phyloP scores from a whole-genome alignment of 2,113 vertebrate species.

The Lampris incognitus region DNA sequence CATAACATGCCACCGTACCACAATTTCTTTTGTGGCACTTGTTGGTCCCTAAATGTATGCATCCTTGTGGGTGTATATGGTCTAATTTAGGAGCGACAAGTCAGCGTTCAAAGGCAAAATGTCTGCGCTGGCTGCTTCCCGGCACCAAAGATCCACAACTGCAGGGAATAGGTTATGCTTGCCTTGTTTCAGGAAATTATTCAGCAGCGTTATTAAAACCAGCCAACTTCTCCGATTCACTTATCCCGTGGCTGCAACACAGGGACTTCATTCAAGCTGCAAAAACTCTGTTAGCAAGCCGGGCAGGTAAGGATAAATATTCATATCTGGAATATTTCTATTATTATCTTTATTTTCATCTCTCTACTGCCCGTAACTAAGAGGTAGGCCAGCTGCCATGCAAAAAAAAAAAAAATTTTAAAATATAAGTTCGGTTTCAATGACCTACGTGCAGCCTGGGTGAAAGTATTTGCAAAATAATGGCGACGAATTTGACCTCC shows the following conservation, averaged over 20 bases:
- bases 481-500: too few relatives aligned
- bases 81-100: conserved; percentile 59
- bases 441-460: background rate
- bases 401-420: too few relatives aligned
- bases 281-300: conserved; percentile 17
- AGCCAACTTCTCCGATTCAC: conserved; percentile 33
- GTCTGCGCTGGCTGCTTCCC: conserved; percentile 46
- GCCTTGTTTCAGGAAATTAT: conserved; percentile 63
- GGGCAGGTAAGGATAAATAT: background rate
- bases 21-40: conserved; percentile 20
- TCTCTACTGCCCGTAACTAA: background rate
- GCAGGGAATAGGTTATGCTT: conserved; percentile 34
- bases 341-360: background rate
- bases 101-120: conserved; percentile 51
- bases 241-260: conserved; percentile 27
- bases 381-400: too few relatives aligned
- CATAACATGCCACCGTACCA: conserved; percentile 13
- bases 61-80: conserved; percentile 47
- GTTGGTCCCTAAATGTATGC: conserved; percentile 45
- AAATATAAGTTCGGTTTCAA: background rate
- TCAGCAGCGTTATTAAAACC: conserved; percentile 57
- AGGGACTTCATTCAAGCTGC: conserved; percentile 10
- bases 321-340: background rate
- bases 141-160: conserved; percentile 55
- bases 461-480: background rate